A percentile compares a stretch with the other conserved stretches of the same genome.
Conservation (phyloP, 2,797 vertebrate genomes). For the Pangasius sanitwongsei region DNA sequence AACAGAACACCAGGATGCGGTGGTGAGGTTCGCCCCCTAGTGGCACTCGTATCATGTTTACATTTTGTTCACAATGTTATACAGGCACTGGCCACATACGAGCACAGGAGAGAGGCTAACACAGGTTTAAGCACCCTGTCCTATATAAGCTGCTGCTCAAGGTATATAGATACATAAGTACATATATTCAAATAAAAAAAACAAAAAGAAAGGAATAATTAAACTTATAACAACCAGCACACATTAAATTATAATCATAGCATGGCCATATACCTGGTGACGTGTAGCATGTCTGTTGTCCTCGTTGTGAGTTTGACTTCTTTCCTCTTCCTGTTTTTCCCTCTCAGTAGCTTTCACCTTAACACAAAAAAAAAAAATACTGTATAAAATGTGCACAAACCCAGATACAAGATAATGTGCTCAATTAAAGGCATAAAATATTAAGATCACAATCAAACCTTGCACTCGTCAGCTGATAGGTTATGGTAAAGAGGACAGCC, state of each 20-base stretch:
- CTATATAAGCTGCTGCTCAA: too few species aligned
- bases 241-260: neutral
- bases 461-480: slow-evolving; percentile 97
- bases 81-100: too few species aligned
- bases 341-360: slow-evolving; percentile 95
- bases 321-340: slow-evolving; percentile 96
- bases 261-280: slow-evolving; percentile 82
- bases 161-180: neutral
- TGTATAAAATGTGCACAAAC: too few species aligned
- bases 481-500: slow-evolving; percentile 98
- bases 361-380: slow-evolving; percentile 43
- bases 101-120: neutral
- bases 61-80: neutral
- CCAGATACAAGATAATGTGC: too few species aligned
- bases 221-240: neutral
- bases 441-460: slow-evolving; percentile 71
- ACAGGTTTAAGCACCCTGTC: neutral
- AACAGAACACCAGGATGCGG: neutral
- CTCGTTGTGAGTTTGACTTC: slow-evolving; percentile 90
- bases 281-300: slow-evolving; percentile 92
- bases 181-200: neutral
- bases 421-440: neutral
- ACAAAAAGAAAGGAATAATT: neutral
- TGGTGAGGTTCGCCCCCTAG: neutral
- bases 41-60: neutral